Evolutionary conservation across 2,113 vertebrate genomes (phyloP), one percentile per base, ranked within the genome.

Genomic region (Scomber scombrus): DNA sequence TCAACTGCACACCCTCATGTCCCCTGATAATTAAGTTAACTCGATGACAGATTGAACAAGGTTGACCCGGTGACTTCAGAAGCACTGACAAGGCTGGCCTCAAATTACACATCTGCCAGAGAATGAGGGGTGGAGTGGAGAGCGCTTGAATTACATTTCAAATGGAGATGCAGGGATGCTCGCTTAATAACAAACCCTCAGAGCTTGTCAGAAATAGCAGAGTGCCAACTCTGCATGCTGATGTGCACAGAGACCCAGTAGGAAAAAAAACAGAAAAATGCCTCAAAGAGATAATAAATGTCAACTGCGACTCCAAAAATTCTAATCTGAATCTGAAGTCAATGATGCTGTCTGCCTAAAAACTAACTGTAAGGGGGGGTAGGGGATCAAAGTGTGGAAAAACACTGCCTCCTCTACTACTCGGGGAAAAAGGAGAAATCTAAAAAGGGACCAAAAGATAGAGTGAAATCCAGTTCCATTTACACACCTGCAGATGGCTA

Each of bases 91-190:
- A 40, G 18, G 21, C 29, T 2, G 61, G 83, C 79, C 80, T 88
- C 87, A 90, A 77, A 84, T 93, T 91, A 93, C 91, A 89, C 75
- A 81, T 88, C 79, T 74, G 71, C 83, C 63, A 40, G 78, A 92
- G 84, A 93, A 92, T 90, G 79, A 90, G 54, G 85, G 91, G 86
- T 89, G 91, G 87, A 84, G 89, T 71, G 26, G 29, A 56, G 16
- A 57, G 31, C 49, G 82, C 46, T 92, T 87, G 60, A 77, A 60
- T 93, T 90, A 88, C 92, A 7, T 8, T 82, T 82, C 72, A 80
- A 87, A 85, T 16, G 19, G 72, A 61, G 46, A 88, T 31, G 63
- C 45, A 21, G 46, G 61, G 68, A 71, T 40, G 62, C 43, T 65
- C 16, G 18, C 80, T 79, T 26, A 8, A 71, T 80, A 70, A 75